Percentiles rank a stretch among this genome's conserved stretches.
phyloP scores from a whole-genome alignment of 2,113 vertebrate species.

The Megaptera novaeangliae region DNA sequence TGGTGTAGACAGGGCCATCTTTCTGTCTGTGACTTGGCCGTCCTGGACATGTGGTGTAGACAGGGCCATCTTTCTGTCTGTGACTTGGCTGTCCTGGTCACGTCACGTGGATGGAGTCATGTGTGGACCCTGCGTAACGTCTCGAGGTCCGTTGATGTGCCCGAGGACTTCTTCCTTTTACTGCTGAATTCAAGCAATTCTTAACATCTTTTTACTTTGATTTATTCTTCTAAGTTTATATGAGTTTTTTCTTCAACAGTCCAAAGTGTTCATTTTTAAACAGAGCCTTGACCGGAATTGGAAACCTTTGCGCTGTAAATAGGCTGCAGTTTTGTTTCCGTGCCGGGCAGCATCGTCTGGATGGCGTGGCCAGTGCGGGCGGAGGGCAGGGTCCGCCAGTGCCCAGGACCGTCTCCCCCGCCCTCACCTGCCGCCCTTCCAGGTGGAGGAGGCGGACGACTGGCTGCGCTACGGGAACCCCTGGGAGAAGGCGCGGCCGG shows the following conservation, averaged over 20 bases:
- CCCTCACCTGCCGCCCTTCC: too few species aligned
- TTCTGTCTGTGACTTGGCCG: neutral
- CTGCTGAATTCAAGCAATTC: neutral
- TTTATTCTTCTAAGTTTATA: neutral
- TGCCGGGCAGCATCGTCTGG: fast-evolving
- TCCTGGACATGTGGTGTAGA: neutral
- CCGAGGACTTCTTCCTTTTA: neutral
- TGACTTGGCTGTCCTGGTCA: neutral
- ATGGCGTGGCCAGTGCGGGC: fast-evolving
- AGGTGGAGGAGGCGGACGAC: constrained; percentile 93
- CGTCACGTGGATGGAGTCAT: neutral
- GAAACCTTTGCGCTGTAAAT: neutral
- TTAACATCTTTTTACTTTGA: neutral
- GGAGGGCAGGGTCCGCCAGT: neutral
- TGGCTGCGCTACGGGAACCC: constrained; percentile 92
- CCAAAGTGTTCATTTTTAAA: neutral
- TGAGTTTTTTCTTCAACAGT: neutral
- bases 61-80: neutral
- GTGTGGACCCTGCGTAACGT: neutral
- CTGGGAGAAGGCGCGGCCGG: constrained; percentile 91
- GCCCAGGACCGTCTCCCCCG: fast-evolving
- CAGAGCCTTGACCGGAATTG: neutral
- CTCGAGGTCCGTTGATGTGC: neutral
- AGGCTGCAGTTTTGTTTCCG: neutral
- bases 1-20: too few species aligned